Evolutionary conservation across 2,888 invertebrate species (phyloP).

Genomic region (Synanthedon tipuliformis): DNA sequence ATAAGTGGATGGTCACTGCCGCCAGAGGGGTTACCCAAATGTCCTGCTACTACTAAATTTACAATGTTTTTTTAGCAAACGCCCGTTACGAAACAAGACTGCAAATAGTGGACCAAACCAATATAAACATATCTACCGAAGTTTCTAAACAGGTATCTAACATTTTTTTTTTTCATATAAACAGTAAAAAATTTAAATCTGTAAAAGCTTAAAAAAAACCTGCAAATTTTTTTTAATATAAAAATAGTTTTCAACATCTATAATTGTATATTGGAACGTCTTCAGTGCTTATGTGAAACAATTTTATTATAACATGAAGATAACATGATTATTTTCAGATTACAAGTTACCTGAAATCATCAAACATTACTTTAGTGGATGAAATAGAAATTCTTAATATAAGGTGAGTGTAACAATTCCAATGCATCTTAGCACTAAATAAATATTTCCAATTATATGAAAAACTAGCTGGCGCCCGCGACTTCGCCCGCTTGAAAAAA

Average conservation of each 20-base stretch:
- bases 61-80: conserved; percentile 48
- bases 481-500: too few species aligned
- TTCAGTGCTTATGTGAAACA: too few species aligned
- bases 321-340: conserved; percentile 60
- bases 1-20: too few species aligned
- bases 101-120: conserved; percentile 60
- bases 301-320: too few species aligned
- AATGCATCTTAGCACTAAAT: too few species aligned
- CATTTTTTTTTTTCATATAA: background rate
- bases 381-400: conserved; percentile 77
- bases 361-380: conserved; percentile 73
- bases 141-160: conserved; percentile 42
- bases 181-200: background rate
- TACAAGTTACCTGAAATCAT: conserved; percentile 72
- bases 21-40: too few species aligned
- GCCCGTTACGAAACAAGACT: conserved; percentile 72
- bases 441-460: too few species aligned
- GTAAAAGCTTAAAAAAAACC: too few species aligned
- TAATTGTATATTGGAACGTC: too few species aligned
- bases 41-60: too few species aligned
- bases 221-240: background rate
- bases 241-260: background rate
- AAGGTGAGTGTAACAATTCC: conserved; percentile 67
- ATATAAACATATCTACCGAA: conserved; percentile 50
- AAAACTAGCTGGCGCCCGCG: too few species aligned